Evolutionary conservation across 2,888 invertebrate species (phyloP).

Genomic region (Orthosia incerta): DNA sequence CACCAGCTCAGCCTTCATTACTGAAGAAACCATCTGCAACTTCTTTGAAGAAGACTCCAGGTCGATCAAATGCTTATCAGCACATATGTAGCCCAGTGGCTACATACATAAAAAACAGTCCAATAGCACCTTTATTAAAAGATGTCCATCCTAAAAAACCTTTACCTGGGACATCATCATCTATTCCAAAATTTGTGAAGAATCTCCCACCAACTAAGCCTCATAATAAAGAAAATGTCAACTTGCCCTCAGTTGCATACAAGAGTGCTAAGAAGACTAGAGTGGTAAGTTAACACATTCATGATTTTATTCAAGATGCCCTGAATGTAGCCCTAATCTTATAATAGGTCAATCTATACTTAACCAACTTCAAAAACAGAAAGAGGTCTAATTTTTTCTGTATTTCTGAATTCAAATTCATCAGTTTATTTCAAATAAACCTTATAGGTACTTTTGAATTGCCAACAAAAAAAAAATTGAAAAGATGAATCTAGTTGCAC

Average conservation of each 20-base stretch:
- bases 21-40: constrained; percentile 70
- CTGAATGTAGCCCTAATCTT: no score
- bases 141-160: constrained; percentile 81
- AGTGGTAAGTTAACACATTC: constrained; percentile 75
- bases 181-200: constrained; percentile 78
- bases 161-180: constrained; percentile 73
- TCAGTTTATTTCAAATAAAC: no score
- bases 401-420: no score
- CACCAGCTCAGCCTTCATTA: constrained; percentile 72
- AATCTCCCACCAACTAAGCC: constrained; percentile 57
- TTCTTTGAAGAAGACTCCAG: constrained; percentile 73
- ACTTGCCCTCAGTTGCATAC: constrained; percentile 79
- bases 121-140: constrained; percentile 79
- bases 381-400: no score
- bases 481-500: no score
- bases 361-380: no score
- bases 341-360: no score
- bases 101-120: constrained; percentile 81
- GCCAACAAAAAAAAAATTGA: no score
- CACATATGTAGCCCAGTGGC: constrained; percentile 85
- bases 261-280: constrained; percentile 81
- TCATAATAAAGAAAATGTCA: constrained; percentile 78
- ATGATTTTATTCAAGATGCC: neutral
- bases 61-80: constrained; percentile 74
- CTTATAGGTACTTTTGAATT: no score